Evolutionary conservation across 2,797 vertebrate genomes (phyloP).

Genomic region (Galagoides demidoff): DNA sequence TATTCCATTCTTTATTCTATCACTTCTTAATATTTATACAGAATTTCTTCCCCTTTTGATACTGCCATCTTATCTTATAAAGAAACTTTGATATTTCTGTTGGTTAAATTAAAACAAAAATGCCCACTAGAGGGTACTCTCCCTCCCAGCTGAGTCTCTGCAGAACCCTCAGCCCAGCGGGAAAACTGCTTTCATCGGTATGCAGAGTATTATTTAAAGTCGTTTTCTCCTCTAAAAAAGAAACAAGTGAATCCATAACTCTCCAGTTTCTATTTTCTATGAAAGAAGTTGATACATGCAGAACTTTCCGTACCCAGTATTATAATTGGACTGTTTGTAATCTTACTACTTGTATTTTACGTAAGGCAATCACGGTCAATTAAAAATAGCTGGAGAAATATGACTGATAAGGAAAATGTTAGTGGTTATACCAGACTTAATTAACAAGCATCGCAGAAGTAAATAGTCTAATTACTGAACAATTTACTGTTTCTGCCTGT

Average conservation of each 20-base stretch:
- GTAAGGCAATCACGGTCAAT: slow-evolving; percentile 53
- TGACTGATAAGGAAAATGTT: slow-evolving; percentile 38
- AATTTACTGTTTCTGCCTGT: slow-evolving; percentile 46
- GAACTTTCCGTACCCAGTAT: not conserved
- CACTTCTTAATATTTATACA: not conserved
- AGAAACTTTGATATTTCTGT: not conserved
- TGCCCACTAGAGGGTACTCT: slow-evolving; percentile 83
- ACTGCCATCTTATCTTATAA: not conserved
- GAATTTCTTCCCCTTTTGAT: not conserved
- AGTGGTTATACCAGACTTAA: slow-evolving; percentile 42
- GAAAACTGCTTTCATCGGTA: not conserved
- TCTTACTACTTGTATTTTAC: slow-evolving; percentile 22
- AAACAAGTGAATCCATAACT: not conserved
- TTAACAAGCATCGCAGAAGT: slow-evolving; percentile 53
- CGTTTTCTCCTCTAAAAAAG: slow-evolving; percentile 43
- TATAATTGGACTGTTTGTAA: slow-evolving; percentile 11
- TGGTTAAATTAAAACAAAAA: slow-evolving; percentile 30
- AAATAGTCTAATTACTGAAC: slow-evolving; percentile 38
- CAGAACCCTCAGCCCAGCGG: not conserved
- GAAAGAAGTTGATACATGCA: not conserved
- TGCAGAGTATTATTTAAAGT: slow-evolving; percentile 39
- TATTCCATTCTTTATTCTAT: not conserved
- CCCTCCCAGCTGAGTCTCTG: not conserved
- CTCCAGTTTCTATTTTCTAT: not conserved
- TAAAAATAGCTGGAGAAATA: slow-evolving; percentile 55